Percentiles rank a stretch among this genome's conserved stretches.
Conservation (phyloP, 2,888 invertebrate genomes). For the Lutraria lutraria region DNA sequence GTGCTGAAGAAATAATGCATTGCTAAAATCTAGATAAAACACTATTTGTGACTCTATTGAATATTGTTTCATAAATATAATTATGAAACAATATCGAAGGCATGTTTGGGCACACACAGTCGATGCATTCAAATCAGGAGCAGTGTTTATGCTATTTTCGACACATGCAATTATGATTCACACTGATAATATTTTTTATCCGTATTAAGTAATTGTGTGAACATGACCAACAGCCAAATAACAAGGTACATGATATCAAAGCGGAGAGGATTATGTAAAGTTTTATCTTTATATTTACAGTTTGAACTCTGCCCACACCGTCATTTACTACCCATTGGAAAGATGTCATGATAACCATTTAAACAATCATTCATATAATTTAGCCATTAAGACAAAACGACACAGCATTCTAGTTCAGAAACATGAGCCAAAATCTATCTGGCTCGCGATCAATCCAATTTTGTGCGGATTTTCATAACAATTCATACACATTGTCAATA, state of each 20-base stretch:
- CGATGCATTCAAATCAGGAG: not conserved
- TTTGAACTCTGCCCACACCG: constrained; percentile 29
- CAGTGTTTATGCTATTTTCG: not conserved
- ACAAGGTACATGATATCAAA: not conserved
- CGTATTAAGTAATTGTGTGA: not conserved
- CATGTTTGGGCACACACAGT: not conserved
- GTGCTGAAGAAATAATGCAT: too few relatives aligned
- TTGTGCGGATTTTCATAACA: constrained; percentile 2
- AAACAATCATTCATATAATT: constrained; percentile 25
- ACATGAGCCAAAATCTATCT: constrained; percentile 23
- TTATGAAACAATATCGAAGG: too few relatives aligned
- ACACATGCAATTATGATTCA: not conserved
- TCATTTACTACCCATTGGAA: constrained; percentile 40
- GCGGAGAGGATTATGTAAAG: constrained; percentile 13
- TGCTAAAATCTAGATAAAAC: too few relatives aligned
- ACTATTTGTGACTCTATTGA: too few relatives aligned
- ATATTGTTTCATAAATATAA: too few relatives aligned
- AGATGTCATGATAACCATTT: constrained; percentile 29
- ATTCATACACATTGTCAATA: constrained; percentile 15
- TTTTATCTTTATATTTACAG: constrained; percentile 26
- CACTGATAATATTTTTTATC: not conserved
- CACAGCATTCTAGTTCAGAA: constrained; percentile 26
- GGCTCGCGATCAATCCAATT: not conserved
- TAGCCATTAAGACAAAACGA: constrained; percentile 46
- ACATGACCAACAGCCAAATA: not conserved